A percentile compares a stretch with the other conserved stretches of the same genome.
Conservation (phyloP, 2,113 vertebrate species). For the Heptranchias perlo region DNA sequence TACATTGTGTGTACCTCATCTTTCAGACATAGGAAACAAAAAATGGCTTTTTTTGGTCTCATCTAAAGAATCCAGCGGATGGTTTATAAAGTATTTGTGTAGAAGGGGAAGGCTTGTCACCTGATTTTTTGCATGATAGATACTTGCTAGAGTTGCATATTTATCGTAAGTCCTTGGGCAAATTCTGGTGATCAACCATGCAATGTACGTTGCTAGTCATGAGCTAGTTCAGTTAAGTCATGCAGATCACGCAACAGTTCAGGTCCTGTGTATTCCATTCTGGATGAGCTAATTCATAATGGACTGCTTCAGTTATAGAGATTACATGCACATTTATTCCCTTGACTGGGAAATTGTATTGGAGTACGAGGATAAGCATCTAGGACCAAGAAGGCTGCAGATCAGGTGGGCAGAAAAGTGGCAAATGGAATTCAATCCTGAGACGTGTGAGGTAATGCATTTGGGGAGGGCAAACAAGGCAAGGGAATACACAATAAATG, state of each 20-base stretch:
- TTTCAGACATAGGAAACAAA: neutral
- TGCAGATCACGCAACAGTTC: neutral
- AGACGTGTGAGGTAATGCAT: too few relatives aligned
- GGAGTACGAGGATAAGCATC: neutral
- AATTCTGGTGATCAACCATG: neutral
- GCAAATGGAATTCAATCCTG: too few relatives aligned
- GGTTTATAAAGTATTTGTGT: neutral
- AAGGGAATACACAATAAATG: too few relatives aligned
- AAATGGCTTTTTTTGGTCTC: neutral
- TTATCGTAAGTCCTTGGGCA: neutral
- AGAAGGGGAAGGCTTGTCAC: neutral
- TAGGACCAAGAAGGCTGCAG: neutral
- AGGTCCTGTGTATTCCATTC: neutral
- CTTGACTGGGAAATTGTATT: neutral
- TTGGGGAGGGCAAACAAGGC: too few relatives aligned
- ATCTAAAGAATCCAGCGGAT: neutral
- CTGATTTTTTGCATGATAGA: neutral
- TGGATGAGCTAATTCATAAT: neutral
- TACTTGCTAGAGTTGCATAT: neutral
- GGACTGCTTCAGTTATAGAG: neutral
- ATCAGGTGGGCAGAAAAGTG: too few relatives aligned
- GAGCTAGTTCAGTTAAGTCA: too few relatives aligned
- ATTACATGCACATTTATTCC: neutral
- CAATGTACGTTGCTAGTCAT: neutral
- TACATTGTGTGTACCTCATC: neutral